A percentile compares a stretch with the other conserved stretches of the same genome.
phyloP scores from a whole-genome alignment of 2,797 vertebrate species.

The Luscinia luscinia region DNA sequence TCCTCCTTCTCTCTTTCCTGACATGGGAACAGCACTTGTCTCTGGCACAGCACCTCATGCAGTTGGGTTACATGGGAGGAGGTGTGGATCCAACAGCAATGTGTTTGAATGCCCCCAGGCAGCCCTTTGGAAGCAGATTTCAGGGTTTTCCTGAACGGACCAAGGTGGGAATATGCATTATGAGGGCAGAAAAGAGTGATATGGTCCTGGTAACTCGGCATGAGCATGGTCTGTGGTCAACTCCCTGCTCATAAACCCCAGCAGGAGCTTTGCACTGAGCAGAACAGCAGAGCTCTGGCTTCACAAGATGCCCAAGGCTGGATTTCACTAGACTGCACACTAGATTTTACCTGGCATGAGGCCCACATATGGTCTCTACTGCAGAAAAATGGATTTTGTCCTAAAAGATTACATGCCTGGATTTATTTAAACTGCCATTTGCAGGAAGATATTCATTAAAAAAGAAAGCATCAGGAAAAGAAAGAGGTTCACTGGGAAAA shows the following conservation, averaged over 20 bases:
- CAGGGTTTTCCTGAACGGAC: not conserved
- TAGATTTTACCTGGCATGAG: not conserved
- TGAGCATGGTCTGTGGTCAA: not conserved
- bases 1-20: not conserved
- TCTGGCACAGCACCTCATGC: not conserved
- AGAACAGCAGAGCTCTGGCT: not conserved
- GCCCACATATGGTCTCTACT: not conserved
- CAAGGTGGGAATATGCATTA: fast-evolving
- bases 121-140: not conserved
- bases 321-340: not conserved
- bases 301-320: not conserved
- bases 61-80: not conserved
- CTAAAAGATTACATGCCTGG: constrained; percentile 31
- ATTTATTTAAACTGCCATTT: constrained; percentile 56
- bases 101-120: not conserved
- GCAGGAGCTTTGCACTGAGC: not conserved
- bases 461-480: constrained; percentile 33
- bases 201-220: fast-evolving
- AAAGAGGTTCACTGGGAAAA: constrained; percentile 12
- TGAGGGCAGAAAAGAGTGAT: not conserved
- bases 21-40: not conserved
- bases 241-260: not conserved
- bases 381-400: constrained; percentile 32
- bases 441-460: constrained; percentile 24
- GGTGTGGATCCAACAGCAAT: not conserved